phyloP scores from a whole-genome alignment of 2,888 invertebrate species.

The Gasteruption jaculator region DNA sequence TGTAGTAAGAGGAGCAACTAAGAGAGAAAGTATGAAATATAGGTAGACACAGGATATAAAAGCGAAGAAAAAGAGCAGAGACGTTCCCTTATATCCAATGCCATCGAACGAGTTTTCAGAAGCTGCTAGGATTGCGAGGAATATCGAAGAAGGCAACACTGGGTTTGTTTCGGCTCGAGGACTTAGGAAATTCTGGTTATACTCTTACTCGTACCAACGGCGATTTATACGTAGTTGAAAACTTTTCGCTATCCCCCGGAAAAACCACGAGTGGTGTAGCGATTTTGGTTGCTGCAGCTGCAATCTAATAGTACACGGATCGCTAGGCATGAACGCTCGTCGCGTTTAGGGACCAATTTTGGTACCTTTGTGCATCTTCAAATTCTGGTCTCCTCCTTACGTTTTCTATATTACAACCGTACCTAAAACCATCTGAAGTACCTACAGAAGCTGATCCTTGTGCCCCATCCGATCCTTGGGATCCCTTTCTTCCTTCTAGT shows the following conservation, averaged over 20 bases:
- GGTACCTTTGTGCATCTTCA: slow-evolving; percentile 19
- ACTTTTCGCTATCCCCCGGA: no score
- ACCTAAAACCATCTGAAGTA: not conserved
- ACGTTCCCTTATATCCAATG: slow-evolving; percentile 38
- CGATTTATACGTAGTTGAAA: no score
- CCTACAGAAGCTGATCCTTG: slow-evolving; percentile 21
- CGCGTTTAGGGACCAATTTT: slow-evolving; percentile 39
- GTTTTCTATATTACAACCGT: slow-evolving; percentile 6
- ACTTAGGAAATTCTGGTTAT: no score
- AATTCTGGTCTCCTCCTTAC: slow-evolving; percentile 10
- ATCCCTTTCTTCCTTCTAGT: slow-evolving; percentile 7
- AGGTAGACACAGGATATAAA: no score
- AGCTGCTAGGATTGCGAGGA: no score
- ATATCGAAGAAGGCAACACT: no score
- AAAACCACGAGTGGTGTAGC: no score
- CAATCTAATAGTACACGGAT: slow-evolving; percentile 36
- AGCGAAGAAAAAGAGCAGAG: no score
- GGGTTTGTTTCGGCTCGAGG: no score
- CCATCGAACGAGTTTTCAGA: slow-evolving; percentile 30
- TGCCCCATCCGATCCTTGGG: slow-evolving; percentile 19
- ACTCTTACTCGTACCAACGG: no score
- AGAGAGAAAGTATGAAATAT: slow-evolving; percentile 20
- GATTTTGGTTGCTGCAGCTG: no score
- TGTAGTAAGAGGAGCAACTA: slow-evolving; percentile 11
- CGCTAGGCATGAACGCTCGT: no score